Evolutionary conservation across 2,888 invertebrate genomes (phyloP), one percentile per base, ranked within the genome.

Genomic region (Heliconius cydno): DNA sequence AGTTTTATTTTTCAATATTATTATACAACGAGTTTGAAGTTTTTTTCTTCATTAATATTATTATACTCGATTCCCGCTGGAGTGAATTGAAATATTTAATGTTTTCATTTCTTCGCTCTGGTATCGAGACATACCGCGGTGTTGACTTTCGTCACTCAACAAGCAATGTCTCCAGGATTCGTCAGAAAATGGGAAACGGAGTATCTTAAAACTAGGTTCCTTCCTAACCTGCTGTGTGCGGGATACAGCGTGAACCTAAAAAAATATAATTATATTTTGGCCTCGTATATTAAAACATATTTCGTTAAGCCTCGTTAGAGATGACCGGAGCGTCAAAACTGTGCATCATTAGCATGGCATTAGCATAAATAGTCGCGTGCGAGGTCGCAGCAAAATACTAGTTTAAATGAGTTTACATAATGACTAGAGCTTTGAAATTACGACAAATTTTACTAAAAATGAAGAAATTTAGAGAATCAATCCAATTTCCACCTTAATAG

Each of bases 261-360:
- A 52, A 19, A n/a, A 19, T 60, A 12, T 78, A 9, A 76, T 73
- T 38, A 60, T 25, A 60, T 67, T 81, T 76, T 67, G 71, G 68
- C 67, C 77, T 76, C 73, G 79, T 76, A 63, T 73, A 77, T 77
- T 79, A 76, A 79, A 81, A 72, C 34, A 63, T 41, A 79, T 81
- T 81, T 78, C 71, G 79, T 81, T 79, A 79, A 76, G 76, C 67
- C 76, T 78, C 77, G 78, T 81, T 65, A 79, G 72, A 71, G 74
- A 60, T 79, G 75, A 75, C 66, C 80, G 66, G 78, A 79, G 80
- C 77, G 78, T 81, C 80, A 81, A 82, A 82, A 83, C 77, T 82
- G 77, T 77, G 78, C 77, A 81, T 80, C 81, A 81, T 83, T 83
- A 82, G 76, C 80, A 79, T 72, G 38, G 66, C 46, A 83, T 83